Evolutionary conservation across 2,113 vertebrate species (phyloP), one percentile per base, ranked within the genome.

Genomic region (Redunca redunca): DNA sequence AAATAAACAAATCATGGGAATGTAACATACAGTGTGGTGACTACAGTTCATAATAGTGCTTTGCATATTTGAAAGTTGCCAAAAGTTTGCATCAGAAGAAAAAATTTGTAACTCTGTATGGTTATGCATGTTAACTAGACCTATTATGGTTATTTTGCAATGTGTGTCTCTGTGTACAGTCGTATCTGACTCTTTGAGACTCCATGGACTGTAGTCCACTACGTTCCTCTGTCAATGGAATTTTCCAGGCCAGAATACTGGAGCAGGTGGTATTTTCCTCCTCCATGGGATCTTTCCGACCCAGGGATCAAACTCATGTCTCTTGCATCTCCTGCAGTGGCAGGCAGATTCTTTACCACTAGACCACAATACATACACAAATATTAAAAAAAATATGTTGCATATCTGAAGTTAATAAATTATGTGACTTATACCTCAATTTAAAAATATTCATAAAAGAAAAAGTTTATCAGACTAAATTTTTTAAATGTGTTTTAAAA

Each of bases 161-260:
- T 30, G 40, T 26, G 12, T 43, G 71, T 7, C 6, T 15, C 0
- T 77, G 40, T 77, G 12, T 77, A 43, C 12, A 43, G 23, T 43
- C 7, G 0, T 43, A 7, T 77, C 36, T 26, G 23, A 77, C 40
- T 43, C 36, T 43, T 77, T 0, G 1, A 25, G 23, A 43, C 36
- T 26, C 36, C 21, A 43, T 43, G 71, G 21, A 26, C 36, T 43
- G 71, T 74, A 77, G 40, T 6, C 71, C 71, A 43, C 12, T 43
- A 43, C 6, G 40, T 14, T 77, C 40, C 23, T 77, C 40, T 43
- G 40, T 77, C 40, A 25, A 26, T 77, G 71, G 40, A 43, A 43
- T 26, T 77, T 43, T 77, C 71, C 36, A 43, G 40, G 71, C 71
- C 58, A 26, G 71, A 43, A 77, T 25, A 43, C 12, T 43, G 40